Base-by-base conservation (phyloP, 2,888 invertebrate species). In the Amblyjoppa proteus region DNA sequence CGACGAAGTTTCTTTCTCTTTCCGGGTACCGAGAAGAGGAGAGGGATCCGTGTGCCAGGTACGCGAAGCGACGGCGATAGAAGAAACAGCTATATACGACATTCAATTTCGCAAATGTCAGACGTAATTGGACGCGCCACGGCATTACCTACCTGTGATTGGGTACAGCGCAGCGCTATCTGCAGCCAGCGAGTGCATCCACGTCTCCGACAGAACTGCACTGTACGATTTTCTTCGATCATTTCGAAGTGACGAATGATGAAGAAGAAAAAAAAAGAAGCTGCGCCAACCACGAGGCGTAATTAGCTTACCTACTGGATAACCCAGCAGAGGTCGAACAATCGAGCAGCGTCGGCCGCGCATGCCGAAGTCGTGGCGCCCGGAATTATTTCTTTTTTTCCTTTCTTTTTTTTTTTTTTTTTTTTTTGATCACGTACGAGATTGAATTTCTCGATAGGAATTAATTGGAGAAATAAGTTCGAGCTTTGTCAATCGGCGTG, bases 101-200 rank as follows among this genome's bases (percentile, higher is more conserved):
- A 85, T 88, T 88, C 77, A 85, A 85, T 88, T 85, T 83, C 58
- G 66, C 88, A 87, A 88, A 87, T 88, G 88, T 88, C 85, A 85
- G 73, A 79, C 84, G 71, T 85, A 87, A 87, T 88, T 85, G 78
- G 74, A 69, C 58, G 70, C 73, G 58, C 82, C 74, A 45, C 68
- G 74, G 64, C 61, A 34, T 78, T 73, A 45, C 64, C 69, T 45
- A 3, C 16, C 74, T 16, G 68, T 51, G 74, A 83, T 83, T 83
- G 75, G 56, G 34, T 69, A 58, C 38, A 69, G 6, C 28, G 25
- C 25, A 3, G 56, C 28, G 28, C 58, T 58, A 58, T 58, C 58
- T 28, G 58, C 58, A 25, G 34, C 56, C 71, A 51, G 38, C 34
- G n/a, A 70, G 28, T 51, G 13, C 51, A 51, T 58, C 58, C 58